Evolutionary conservation across 2,888 invertebrate species (phyloP), one percentile per base, ranked within the genome.

Genomic region (Euphydryas editha): DNA sequence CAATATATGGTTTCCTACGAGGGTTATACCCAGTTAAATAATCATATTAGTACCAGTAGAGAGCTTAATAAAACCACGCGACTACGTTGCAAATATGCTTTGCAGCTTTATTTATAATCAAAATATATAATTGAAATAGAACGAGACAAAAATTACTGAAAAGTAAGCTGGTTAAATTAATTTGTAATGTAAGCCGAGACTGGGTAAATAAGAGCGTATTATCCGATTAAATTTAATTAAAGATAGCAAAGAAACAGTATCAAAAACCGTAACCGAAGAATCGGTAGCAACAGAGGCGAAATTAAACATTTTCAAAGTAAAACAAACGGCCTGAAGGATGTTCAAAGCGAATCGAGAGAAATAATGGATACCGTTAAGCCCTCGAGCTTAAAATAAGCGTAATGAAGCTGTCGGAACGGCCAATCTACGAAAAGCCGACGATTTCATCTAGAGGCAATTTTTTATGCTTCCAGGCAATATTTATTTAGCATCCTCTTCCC

Each of bases 351-450:
- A 66, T 66, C 62, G 63, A 54, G 51, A 75, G 76, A 73, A 81
- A 77, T 78, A 81, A 81, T 76, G 78, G 76, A 70, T 70, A 72
- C 71, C 72, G 74, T 78, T 77, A 81, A 82, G 76, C 76, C 76
- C 74, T 72, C 67, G 73, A 76, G 78, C 78, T 69, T 74, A 78
- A 78, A 81, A 78, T 81, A 72, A 70, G 67, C 76, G 73, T 85
- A 87, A 88, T 84, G 83, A 84, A 86, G 76, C 79, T 75, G 78
- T 80, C 78, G 72, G 78, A 82, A 81, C 78, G 75, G 72, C 77
- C 80, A 79, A 81, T 81, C 76, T 72, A 69, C 74, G 66, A 69
- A 71, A 71, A 75, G 79, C 75, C 73, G 67, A 70, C 74, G 65
- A 76, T 81, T 77, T 79, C 74, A 78, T 74, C 77, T 73, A 61